Evolutionary conservation across 2,888 invertebrate species (phyloP), one percentile per base, ranked within the genome.

Genomic region (Morpho deidamia): DNA sequence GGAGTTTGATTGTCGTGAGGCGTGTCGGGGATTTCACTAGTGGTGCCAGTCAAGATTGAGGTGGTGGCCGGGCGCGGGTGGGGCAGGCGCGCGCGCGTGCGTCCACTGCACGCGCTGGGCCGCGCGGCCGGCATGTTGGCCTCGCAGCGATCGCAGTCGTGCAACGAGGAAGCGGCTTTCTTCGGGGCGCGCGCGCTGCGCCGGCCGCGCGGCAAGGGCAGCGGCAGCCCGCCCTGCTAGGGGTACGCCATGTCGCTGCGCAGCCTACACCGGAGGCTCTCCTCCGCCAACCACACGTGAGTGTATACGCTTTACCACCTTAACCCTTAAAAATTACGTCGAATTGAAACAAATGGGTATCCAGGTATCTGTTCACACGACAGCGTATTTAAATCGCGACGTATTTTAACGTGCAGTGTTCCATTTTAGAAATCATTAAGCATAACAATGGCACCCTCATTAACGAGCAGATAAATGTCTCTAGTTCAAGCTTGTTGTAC

Each of bases 171-270:
- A 76, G 90, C 90, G 71, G 90, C 90, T 68, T 90, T 89, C 78
- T 90, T 90, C 81, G 90, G 89, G 59, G 88, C 84, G 81, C 87
- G 90, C 71, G 83, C 85, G 75, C 81, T 90, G 71, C 86, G 90
- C 76, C 84, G 85, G 90, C 91, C 91, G 85, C 91, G 90, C 79
- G 89, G 87, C 78, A 90, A 90, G 76, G 86, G 87, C 72, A 91
- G 84, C 85, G 87, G 90, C 70, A 91, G 90, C 76, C 91, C 91
- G 81, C 91, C 90, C 75, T 90, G 90, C 90, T 90, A 90, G 90
- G 90, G 90, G 89, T 88, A 90, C 90, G 90, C 90, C 92, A 92
- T 91, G 91, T 92, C 91, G 92, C 91, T 88, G 91, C 91, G 90
- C 90, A 91, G 89, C 91, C 91, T 91, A 76, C 91, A 91, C 84